Percentiles rank a stretch among this genome's conserved stretches.
phyloP scores from a whole-genome alignment of 2,888 invertebrate species.

The Dione vanillae region DNA sequence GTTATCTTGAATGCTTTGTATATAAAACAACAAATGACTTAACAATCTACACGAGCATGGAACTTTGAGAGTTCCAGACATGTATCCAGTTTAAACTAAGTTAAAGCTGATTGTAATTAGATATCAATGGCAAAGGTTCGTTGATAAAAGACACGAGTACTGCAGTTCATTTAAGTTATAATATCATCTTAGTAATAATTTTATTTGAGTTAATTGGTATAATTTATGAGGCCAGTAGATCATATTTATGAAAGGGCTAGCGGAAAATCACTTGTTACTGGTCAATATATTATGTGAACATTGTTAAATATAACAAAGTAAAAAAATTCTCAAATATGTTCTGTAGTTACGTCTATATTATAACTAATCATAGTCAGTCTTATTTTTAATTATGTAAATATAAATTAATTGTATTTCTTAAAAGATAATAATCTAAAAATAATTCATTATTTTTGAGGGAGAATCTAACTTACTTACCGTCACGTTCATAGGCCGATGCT shows the following conservation, averaged over 20 bases:
- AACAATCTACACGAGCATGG: conserved; percentile 21
- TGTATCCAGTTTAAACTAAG: conserved; percentile 26
- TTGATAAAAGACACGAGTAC: conserved; percentile 23
- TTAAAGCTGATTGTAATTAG: conserved; percentile 13
- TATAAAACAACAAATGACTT: conserved; percentile 15
- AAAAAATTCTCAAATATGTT: too few relatives aligned
- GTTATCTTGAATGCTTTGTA: conserved; percentile 8
- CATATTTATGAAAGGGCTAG: not conserved
- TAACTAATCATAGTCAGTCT: too few relatives aligned
- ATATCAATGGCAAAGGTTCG: conserved; percentile 24
- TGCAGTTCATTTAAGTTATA: conserved; percentile 6
- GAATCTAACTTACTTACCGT: too few relatives aligned
- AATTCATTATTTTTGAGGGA: too few relatives aligned
- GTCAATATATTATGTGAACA: too few relatives aligned
- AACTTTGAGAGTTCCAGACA: not conserved
- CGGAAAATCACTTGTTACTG: not conserved
- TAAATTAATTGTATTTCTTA: too few relatives aligned
- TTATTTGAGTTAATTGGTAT: not conserved
- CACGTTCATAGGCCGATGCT: too few relatives aligned
- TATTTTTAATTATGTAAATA: too few relatives aligned
- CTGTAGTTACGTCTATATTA: too few relatives aligned
- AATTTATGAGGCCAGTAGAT: conserved; percentile 3
- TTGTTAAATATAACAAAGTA: too few relatives aligned
- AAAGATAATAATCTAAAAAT: too few relatives aligned
- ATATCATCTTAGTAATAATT: conserved; percentile 15